Conservation (phyloP, 2,888 invertebrate genomes). For the Erynnis tages region DNA sequence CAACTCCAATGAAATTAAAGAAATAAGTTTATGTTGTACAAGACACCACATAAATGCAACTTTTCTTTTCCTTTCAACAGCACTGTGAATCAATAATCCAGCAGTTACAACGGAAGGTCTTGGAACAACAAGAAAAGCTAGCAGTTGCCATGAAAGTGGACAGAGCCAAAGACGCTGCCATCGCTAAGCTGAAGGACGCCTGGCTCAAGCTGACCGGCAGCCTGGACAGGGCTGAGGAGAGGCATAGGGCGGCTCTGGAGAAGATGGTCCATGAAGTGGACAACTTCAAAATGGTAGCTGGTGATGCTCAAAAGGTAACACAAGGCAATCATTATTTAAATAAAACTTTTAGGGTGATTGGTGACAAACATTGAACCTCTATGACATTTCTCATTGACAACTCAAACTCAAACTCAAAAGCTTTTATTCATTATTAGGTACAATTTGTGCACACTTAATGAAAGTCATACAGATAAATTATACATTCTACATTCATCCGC, state of each 20-base stretch:
- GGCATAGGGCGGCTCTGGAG: constrained; percentile 68
- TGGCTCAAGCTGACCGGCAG: constrained; percentile 78
- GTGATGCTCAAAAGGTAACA: constrained; percentile 72
- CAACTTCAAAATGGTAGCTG: constrained; percentile 62
- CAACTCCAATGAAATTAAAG: no score
- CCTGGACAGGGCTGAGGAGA: constrained; percentile 70
- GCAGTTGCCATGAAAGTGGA: constrained; percentile 90
- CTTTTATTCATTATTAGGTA: no score
- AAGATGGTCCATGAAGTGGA: constrained; percentile 79
- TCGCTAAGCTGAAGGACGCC: constrained; percentile 84
- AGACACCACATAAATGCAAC: background rate
- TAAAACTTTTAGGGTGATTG: no score
- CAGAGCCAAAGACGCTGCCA: constrained; percentile 86
- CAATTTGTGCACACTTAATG: no score
- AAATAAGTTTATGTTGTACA: no score
- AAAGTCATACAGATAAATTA: no score
- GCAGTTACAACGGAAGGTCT: constrained; percentile 85
- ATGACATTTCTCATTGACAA: no score
- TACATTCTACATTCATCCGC: no score
- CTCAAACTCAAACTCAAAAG: no score
- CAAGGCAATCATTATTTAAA: no score
- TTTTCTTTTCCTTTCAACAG: constrained; percentile 50
- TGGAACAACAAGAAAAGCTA: constrained; percentile 90
- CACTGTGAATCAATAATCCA: constrained; percentile 90
- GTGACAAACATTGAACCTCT: no score